Evolutionary conservation across 2,888 invertebrate genomes (phyloP).

Genomic region (Mayetiola destructor): DNA sequence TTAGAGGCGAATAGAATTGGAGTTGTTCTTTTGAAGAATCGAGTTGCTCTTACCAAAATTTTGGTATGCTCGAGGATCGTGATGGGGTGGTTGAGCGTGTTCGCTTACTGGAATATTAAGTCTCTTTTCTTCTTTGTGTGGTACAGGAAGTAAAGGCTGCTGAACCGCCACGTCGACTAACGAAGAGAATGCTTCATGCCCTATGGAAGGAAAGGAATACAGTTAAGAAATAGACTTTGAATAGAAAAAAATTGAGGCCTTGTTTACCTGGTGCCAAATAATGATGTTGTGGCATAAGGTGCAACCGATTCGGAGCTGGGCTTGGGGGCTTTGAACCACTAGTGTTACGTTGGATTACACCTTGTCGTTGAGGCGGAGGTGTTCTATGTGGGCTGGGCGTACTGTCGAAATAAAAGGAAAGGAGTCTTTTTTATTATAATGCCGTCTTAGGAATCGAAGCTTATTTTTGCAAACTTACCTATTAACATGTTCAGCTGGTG

Average conservation of each 20-base stretch:
- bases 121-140: conserved; percentile 38
- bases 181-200: conserved; percentile 76
- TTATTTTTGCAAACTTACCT: conserved; percentile 33
- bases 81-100: conserved; percentile 25
- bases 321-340: conserved; percentile 40
- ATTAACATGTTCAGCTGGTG: conserved; percentile 35
- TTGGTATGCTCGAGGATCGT: conserved; percentile 32
- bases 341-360: conserved; percentile 60
- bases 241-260: neutral
- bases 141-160: conserved; percentile 76
- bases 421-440: neutral
- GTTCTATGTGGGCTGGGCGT: conserved; percentile 37
- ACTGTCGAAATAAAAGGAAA: conserved; percentile 21
- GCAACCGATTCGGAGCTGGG: conserved; percentile 37
- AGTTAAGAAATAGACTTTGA: neutral
- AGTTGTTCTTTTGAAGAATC: too few species aligned
- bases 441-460: too few species aligned
- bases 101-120: conserved; percentile 7
- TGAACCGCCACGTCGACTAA: conserved; percentile 85
- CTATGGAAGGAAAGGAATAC: conserved; percentile 27
- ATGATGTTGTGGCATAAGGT: conserved; percentile 29
- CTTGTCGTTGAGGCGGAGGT: conserved; percentile 45
- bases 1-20: too few species aligned
- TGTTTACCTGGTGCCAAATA: conserved; percentile 21
- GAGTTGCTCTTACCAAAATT: conserved; percentile 32